phyloP scores from a whole-genome alignment of 35 echinoderm and acorn worm genomes.

The Strongylocentrotus purpuratus region DNA sequence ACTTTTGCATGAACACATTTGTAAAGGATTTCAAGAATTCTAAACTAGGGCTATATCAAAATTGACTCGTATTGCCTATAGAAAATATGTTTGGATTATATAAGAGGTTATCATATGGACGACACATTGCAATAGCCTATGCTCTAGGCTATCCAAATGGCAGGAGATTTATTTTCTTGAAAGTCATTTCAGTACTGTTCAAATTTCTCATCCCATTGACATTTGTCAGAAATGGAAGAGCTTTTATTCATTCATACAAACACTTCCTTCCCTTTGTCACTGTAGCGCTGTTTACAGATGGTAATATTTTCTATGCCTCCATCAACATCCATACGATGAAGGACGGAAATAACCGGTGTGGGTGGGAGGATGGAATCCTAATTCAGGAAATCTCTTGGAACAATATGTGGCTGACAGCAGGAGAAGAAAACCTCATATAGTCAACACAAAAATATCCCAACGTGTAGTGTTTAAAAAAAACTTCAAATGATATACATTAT shows the following conservation, averaged over 20 bases:
- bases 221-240: background rate
- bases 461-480: too few species aligned
- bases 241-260: background rate
- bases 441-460: too few species aligned
- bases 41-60: background rate
- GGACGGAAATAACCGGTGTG: background rate
- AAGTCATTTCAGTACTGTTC: background rate
- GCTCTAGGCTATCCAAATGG: too few species aligned
- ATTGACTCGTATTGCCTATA: background rate
- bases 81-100: too few species aligned
- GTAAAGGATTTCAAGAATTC: background rate
- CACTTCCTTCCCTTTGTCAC: background rate
- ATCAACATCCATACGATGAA: background rate
- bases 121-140: too few species aligned
- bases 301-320: background rate
- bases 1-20: background rate
- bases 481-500: too few species aligned
- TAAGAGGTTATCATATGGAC: too few species aligned
- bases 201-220: background rate
- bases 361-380: background rate
- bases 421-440: background rate
- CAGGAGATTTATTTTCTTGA: background rate
- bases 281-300: background rate
- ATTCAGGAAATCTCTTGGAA: background rate
- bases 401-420: background rate